These are phyloP conservation scores for Aeoliscus strigatus DNA, from an alignment of 2,797 vertebrate species.

Conservation along the genomic window DNA sequence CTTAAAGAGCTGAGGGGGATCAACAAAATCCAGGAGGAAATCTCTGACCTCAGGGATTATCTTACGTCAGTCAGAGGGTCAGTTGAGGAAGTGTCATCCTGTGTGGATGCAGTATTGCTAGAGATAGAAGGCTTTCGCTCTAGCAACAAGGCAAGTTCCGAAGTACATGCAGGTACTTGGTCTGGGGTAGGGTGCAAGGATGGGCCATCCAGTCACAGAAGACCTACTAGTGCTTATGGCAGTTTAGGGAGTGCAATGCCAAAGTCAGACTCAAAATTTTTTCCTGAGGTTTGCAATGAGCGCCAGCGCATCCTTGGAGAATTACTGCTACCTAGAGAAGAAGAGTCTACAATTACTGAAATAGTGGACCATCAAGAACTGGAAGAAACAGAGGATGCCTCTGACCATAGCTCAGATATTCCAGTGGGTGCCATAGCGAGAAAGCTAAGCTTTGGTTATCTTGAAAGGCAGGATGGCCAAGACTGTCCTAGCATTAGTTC, in stretches of 20 bases:
- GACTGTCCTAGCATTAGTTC: slow-evolving; percentile 74
- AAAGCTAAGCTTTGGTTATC: slow-evolving; percentile 62
- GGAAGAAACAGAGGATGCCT: slow-evolving; percentile 51
- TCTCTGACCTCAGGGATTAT: slow-evolving; percentile 78
- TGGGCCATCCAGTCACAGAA: slow-evolving; percentile 42
- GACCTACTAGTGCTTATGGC: slow-evolving; percentile 59
- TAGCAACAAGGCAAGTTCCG: slow-evolving; percentile 52
- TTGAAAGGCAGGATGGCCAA: slow-evolving; percentile 64
- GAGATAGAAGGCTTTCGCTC: slow-evolving; percentile 79
- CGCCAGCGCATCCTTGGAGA: slow-evolving; percentile 48
- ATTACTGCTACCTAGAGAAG: slow-evolving; percentile 24
- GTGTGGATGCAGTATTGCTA: slow-evolving; percentile 76
- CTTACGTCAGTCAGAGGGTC: slow-evolving; percentile 77
- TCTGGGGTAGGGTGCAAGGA: slow-evolving; percentile 51
- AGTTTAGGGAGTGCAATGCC: slow-evolving; percentile 53
- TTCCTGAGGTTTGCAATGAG: slow-evolving; percentile 64
- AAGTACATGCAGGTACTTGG: slow-evolving; percentile 56
- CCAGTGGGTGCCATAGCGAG: slow-evolving; percentile 48
- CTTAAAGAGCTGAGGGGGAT: slow-evolving; percentile 78
- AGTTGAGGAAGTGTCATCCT: slow-evolving; percentile 80
- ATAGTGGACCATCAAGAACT: slow-evolving; percentile 38
- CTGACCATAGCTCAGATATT: slow-evolving; percentile 65
- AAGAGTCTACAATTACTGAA: slow-evolving; percentile 28
- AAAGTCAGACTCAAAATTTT: slow-evolving; percentile 39
- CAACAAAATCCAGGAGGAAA: slow-evolving; percentile 81